Base-by-base conservation (phyloP, 2,888 invertebrate species). In the Heliconius hortense region DNA sequence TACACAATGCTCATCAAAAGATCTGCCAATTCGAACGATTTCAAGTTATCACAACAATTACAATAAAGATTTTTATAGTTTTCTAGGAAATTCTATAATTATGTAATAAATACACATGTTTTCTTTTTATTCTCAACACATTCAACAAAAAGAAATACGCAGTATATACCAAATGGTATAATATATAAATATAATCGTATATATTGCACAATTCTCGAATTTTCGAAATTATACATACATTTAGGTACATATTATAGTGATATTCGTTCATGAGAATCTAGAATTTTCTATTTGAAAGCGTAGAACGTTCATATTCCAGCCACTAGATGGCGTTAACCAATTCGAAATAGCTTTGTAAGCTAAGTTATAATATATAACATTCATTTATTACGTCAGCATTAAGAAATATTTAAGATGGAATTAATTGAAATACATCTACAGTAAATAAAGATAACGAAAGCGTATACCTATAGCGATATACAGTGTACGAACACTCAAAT, bases 61-160 rank as follows among this genome's bases (percentile, higher is more conserved):
- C 68, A 63, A 63, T 60, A 68, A 73, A 67, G 8, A 66, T 66
- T n/a, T 59, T 35, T 35, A 56, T 67, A 66, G 35, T 72, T 75
- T 43, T 76, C 82, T 85, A 83, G 81, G 84, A 83, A 84, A 80
- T 78, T 78, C 79, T 84, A 81, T 82, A 81, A 82, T 82, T 83
- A 84, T 77, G 31, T 71, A 26, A 63, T 60, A 71, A 73, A 68
- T 60, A 62, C 21, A 21, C 18, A 24, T 68, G 56, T 74, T 35
- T 43, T 66, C 21, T 68, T 56, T 53, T 15, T 68, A 59, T 76
- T 62, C 64, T 64, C 28, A 48, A 59, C 5, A 28, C 24, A 73
- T 62, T 72, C 59, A 69, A 71, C 53, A 43, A 59, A 72, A 76
- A 68, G 64, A 71, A 79, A 62, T 74, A 77, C 59, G n/a, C 39